Base-by-base conservation (phyloP, 2,888 invertebrate genomes). In the Elmis aenea region DNA sequence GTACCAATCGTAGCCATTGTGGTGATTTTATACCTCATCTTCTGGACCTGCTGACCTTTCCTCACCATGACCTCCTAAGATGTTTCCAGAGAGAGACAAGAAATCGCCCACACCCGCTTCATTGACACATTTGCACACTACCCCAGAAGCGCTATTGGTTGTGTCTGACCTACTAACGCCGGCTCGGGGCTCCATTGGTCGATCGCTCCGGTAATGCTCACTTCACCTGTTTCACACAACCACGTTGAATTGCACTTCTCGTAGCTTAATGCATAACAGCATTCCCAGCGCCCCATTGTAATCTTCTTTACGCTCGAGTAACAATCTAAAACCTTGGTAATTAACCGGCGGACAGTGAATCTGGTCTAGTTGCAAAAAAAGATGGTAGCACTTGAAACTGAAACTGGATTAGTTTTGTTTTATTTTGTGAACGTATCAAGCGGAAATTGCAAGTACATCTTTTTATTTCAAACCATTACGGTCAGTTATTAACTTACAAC, bases 101-200 rank as follows among this genome's bases (percentile, higher is more conserved):
- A 36, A 40, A 34, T 46, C 46, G 44, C 46, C 46, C 42, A 48
- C 46, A 48, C 48, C 46, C 38, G 43, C 34, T 54, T 55, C 57
- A 50, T 55, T 61, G 63, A 59, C 62, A 62, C 56, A 61, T 63
- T 63, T 63, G 59, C 61, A 59, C 59, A 60, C 58, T 61, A 62
- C 62, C 63, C 64, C 59, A 61, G 58, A 59, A 58, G 55, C 46
- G 42, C 51, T 51, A 62, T 62, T 61, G 64, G 63, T 47, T 45
- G 52, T 43, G 45, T 46, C 31, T 60, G 65, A 61, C 65, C 64
- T 52, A 64, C 57, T 56, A 59, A 50, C 38, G 37, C 47, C 29
- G 50, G 52, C 52, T 45, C 43, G 35, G 31, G 32, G 33, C 33
- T 39, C 35, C 42, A 53, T 57, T 58, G 57, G 54, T 31, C 34